Base-by-base conservation (phyloP, 2,797 vertebrate species). In the Distichodus sexfasciatus region DNA sequence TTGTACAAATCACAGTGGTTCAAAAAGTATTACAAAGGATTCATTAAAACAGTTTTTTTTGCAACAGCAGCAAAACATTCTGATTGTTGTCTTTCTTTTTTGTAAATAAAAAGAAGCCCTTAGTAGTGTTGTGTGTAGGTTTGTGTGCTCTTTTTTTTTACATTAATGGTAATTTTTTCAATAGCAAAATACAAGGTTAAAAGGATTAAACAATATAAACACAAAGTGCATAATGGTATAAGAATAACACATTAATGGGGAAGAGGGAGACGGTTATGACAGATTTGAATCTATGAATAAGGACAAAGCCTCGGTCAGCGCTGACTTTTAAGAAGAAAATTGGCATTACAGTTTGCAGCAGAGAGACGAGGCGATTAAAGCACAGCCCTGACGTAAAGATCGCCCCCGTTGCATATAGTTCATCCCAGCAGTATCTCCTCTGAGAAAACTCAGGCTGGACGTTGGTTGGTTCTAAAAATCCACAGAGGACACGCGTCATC, bases 1-100 rank as follows among this genome's bases (percentile, higher is more conserved):
- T 90, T 91, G 76, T 92, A 92, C 84, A 93, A 93, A 93, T 91
- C 86, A 90, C 89, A 92, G 88, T 89, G 85, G 85, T 92, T 92
- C 62, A 90, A 91, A 92, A 92, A 88, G 70, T 87, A 89, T 89
- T 90, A 92, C 81, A 91, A 90, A 89, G 77, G 67, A 84, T 87
- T 79, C 82, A 84, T 86, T 80, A 84, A 90, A 89, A 78, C 26
- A 69, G n/a, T 69, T 72, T 75, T 83, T 74, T 85, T 87, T 87
- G 85, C 85, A 89, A 86, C 79, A 88, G 87, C 85, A 90, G 88
- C 89, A 89, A 90, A 72, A 89, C 89, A 92, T 92, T 90, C 86
- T 85, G 86, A 91, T 90, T 90, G 83, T 88, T 87, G 72, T 80
- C 69, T 79, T 76, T 44, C 84, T 86, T 71, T 84, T 62, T 82